These are phyloP conservation scores for Rousettus madagascariensis DNA, from an alignment of 2,797 vertebrate species.

Conservation along the genomic window DNA sequence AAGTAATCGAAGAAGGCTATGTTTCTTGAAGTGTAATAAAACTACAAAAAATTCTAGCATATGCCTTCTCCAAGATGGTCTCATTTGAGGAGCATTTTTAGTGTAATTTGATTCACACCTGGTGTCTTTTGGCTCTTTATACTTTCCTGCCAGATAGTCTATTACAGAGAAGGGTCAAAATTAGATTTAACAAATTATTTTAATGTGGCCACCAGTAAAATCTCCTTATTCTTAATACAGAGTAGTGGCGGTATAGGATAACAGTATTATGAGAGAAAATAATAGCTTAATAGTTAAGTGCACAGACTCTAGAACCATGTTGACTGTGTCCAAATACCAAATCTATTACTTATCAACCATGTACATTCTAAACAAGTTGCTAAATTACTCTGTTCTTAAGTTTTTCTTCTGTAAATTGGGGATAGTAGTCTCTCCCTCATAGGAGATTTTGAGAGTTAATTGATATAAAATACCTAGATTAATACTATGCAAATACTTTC, in stretches of 20 bases:
- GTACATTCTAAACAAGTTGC: background rate
- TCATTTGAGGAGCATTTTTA: background rate
- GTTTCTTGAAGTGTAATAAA: conserved; percentile 5
- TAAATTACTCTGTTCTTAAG: background rate
- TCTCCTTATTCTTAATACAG: background rate
- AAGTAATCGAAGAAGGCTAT: background rate
- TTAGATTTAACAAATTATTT: background rate
- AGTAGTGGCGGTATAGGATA: background rate
- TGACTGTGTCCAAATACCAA: background rate
- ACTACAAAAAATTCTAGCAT: background rate
- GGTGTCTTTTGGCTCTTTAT: background rate
- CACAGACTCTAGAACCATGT: background rate
- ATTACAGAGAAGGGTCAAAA: background rate
- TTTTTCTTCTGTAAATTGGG: background rate
- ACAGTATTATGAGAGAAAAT: background rate
- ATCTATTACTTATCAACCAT: background rate
- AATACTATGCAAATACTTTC: background rate
- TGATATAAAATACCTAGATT: background rate
- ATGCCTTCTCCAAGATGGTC: background rate
- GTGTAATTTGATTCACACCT: background rate
- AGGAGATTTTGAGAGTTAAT: background rate
- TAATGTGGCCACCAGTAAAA: background rate
- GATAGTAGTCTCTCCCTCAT: background rate
- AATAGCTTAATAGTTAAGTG: background rate
- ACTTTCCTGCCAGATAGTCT: background rate